Evolutionary conservation across 2,797 vertebrate genomes (phyloP).

Genomic region (Smutsia gigantea): DNA sequence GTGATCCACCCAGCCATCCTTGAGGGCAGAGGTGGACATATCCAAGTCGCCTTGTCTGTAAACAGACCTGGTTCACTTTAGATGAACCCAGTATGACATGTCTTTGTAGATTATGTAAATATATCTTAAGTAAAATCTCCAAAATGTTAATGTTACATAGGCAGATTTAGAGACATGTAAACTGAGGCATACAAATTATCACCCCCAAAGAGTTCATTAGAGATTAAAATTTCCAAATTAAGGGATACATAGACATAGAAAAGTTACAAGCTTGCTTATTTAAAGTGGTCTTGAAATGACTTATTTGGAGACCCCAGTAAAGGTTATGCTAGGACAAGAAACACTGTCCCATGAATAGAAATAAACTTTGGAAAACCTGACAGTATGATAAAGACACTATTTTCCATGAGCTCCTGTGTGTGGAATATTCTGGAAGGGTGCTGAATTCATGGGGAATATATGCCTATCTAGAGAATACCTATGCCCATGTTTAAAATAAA

Average conservation of each 20-base stretch:
- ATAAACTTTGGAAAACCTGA: conserved; percentile 48
- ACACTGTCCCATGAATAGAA: conserved; percentile 11
- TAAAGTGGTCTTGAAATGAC: conserved; percentile 70
- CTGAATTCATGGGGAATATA: background rate
- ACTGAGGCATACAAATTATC: background rate
- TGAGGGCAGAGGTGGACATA: background rate
- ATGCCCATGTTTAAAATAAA: background rate
- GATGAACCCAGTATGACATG: background rate
- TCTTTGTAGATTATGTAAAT: background rate
- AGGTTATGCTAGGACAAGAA: conserved; percentile 4
- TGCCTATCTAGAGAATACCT: background rate
- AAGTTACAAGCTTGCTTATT: conserved; percentile 62
- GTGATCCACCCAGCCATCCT: too few species aligned
- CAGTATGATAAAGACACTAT: conserved; percentile 14
- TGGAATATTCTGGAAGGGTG: conserved; percentile 8
- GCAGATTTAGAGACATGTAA: conserved; percentile 13
- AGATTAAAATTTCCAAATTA: conserved; percentile 46
- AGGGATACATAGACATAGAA: background rate
- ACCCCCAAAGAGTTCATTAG: background rate
- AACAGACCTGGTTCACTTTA: background rate
- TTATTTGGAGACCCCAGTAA: conserved; percentile 58
- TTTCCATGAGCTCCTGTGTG: background rate
- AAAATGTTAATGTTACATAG: background rate
- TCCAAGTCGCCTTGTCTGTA: background rate
- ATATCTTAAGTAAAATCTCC: conserved; percentile 21